phyloP scores from a whole-genome alignment of 2,888 invertebrate genomes.

The Stictocephala bisonia region DNA sequence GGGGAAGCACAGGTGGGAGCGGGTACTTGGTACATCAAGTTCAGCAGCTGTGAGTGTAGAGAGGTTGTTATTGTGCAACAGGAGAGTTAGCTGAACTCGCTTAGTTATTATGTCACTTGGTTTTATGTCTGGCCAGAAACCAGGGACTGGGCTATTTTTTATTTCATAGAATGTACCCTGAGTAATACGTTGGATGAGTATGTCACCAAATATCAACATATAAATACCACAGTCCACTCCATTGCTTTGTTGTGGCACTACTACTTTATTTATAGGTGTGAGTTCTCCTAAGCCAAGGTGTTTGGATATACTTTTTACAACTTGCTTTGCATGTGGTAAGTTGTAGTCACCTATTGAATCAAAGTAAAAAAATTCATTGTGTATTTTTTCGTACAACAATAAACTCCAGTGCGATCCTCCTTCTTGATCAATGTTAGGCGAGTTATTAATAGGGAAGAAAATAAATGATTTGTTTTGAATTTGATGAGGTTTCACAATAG shows the following conservation, averaged over 20 bases:
- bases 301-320: neutral
- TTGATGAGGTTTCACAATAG: neutral
- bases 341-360: neutral
- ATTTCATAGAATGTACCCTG: neutral
- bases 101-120: conserved; percentile 1
- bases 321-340: neutral
- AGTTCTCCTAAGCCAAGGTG: neutral
- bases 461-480: neutral
- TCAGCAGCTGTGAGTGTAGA: neutral
- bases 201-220: conserved; percentile 3
- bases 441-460: neutral
- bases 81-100: neutral
- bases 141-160: neutral
- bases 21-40: neutral
- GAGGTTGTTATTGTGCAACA: neutral
- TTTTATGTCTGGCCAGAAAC: neutral
- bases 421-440: neutral
- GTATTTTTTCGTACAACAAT: neutral
- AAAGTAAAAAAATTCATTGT: neutral
- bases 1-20: neutral
- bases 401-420: conserved; percentile 11
- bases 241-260: conserved; percentile 3
- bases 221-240: neutral
- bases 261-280: neutral
- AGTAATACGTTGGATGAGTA: conserved; percentile 4